Base-by-base conservation (phyloP, 2,888 invertebrate species). In the Phalangium opilio region DNA sequence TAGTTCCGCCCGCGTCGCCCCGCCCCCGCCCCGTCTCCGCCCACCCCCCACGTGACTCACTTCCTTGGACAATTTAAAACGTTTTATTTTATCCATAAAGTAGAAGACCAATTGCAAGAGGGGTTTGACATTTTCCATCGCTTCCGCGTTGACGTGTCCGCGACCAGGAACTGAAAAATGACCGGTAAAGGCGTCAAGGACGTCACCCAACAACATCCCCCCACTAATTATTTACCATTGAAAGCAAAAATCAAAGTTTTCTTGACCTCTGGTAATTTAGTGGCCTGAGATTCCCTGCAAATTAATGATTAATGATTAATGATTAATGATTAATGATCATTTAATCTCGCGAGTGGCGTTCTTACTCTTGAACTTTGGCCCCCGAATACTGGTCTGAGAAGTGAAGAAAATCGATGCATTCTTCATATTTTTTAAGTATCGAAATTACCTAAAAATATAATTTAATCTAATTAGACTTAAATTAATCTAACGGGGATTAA, bases 321-420 rank as follows among this genome's bases (percentile, higher is more conserved):
- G n/a, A n/a, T n/a, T n/a, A n/a, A n/a, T n/a, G n/a, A n/a, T n/a
- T n/a, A n/a, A n/a, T n/a, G n/a, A n/a, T n/a, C n/a, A n/a, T n/a
- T n/a, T n/a, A n/a, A n/a, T n/a, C n/a, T n/a, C n/a, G n/a, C n/a
- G n/a, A n/a, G n/a, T n/a, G n/a, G n/a, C n/a, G n/a, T 55, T 73
- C 82, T 77, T 67, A 84, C 80, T 95, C 95, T 62, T 81, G 79
- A 64, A 81, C 81, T 67, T 90, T 86, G 21, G 78, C 76, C 34
- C 96, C 96, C 57, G 83, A 81, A 70, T 80, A 98, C 64, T 93
- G 85, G 71, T 98, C 98, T 47, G 95, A 93, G 62, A 98, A 78
- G 70, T 98, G 96, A 66, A 98, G 83, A 68, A 83, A 96, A 67
- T 98, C 95, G 61, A 98, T 76, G 64, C 79, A 73, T 50, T 79